Conservation (phyloP, 2,797 vertebrate genomes). For the Phalloptychus januarius region DNA sequence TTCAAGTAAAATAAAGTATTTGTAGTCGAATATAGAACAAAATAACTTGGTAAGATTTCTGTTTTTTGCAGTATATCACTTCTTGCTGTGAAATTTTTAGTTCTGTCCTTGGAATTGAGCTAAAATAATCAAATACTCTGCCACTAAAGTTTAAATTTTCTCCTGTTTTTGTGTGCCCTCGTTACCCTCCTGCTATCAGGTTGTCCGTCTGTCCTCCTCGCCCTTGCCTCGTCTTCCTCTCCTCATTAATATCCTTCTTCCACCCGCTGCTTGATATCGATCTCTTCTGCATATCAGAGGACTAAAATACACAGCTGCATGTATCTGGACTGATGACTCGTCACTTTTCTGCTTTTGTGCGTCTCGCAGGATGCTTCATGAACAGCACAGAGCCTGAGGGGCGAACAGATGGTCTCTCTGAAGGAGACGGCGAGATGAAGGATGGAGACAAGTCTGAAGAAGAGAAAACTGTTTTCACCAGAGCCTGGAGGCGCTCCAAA, state of each 20-base stretch:
- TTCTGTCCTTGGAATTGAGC: constrained; percentile 22
- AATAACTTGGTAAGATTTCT: no score
- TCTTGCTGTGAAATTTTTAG: constrained; percentile 6
- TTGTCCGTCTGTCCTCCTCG: constrained; percentile 42
- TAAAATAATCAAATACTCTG: constrained; percentile 24
- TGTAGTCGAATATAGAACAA: no score
- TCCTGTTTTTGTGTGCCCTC: background rate
- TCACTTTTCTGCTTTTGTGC: constrained; percentile 45
- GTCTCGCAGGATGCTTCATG: constrained; percentile 69
- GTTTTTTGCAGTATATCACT: background rate
- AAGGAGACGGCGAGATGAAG: constrained; percentile 30
- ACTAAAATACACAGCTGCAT: constrained; percentile 68
- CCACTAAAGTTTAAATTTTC: background rate
- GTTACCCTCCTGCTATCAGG: constrained; percentile 36
- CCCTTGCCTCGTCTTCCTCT: constrained; percentile 34
- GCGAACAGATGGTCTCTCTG: constrained; percentile 28
- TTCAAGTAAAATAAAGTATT: no score
- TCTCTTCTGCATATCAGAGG: constrained; percentile 59
- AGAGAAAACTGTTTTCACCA: constrained; percentile 35
- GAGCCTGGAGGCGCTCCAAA: constrained; percentile 73
- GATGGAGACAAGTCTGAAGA: constrained; percentile 49
- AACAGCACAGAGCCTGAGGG: constrained; percentile 50
- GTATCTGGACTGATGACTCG: constrained; percentile 61
- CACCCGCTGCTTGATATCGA: constrained; percentile 59
- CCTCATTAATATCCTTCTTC: constrained; percentile 26